Base-by-base conservation (phyloP, 2,113 vertebrate genomes). In the Prunella fulvescens region DNA sequence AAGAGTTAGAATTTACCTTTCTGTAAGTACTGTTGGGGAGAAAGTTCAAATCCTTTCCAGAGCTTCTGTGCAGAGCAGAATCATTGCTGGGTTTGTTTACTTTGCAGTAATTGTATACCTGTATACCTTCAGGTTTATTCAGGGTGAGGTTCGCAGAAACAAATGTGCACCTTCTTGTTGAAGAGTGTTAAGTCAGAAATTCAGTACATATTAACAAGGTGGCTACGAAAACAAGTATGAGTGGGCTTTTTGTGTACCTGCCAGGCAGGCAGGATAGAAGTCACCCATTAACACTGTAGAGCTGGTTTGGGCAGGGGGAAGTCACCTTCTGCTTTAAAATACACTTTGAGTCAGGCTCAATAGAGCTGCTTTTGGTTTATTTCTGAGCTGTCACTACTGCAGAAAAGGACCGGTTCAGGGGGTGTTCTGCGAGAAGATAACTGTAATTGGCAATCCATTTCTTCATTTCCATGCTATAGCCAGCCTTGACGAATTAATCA, bases 401-500 rank as follows among this genome's bases (percentile, higher is more conserved):
- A 81, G 93, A 96, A 96, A 87, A 79, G 85, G 77, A 24, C 35
- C 2, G 1, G 77, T 95, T 97, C 93, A 92, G 97, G 97, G 97
- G 93, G 95, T 97, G 94, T 97, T 98, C 88, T 97, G 97, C 81
- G 90, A 98, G 97, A 97, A 96, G 97, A 95, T 97, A 98, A 98
- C 98, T 95, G 97, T 98, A 98, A 99, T 98, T 99, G 98, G 98
- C 98, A 98, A 98, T 97, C 98, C 97, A 97, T 98, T 98, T 98
- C 98, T 98, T 98, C 96, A 97, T 99, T 99, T 99, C 98, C 98
- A 97, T 97, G 97, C 98, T 96, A 97, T 96, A 97, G 97, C 98
- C 98, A 97, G 97, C 97, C 96, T 96, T 98, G 98, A 99, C 98
- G 97, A 99, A 99, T 99, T 98, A 99, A 98, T 98, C 98, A 97